Base-by-base conservation (phyloP, 2,113 vertebrate species). In the Stegostoma tigrinum region DNA sequence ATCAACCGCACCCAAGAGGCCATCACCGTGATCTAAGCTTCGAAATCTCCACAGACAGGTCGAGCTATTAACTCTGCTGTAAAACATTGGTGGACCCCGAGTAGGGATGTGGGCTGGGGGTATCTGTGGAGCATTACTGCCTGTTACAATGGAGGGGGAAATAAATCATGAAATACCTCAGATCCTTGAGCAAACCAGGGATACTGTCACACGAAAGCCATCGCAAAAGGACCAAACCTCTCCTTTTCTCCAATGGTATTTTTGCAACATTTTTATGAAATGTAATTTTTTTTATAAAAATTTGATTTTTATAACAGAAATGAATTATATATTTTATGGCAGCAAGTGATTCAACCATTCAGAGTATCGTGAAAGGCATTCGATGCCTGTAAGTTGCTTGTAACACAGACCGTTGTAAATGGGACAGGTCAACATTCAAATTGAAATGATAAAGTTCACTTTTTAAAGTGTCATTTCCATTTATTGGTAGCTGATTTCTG, bases 261-360 rank as follows among this genome's bases (percentile, higher is more conserved):
- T 93, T 93, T 93, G 61, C 21, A 93, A 93, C 89, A n/a, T 93
- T 93, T 93, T 7, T 93, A 64, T 21, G 55, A 6, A 91, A 91
- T n/a, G 66, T 66, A 66, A 66, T 8, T 87, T 87, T 34, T 93
- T 93, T 93, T 66, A 93, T 93, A 93, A 93, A 91, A 38, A 3
- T 93, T 93, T 93, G 89, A 93, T 93, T 93, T 91, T 93, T 93
- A 67, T 93, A 93, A 67, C 34, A 93, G n/a, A 83, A 93, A 93
- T 23, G 89, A 93, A 93, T 93, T 38, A 93, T 93, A 93, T 93
- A 93, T 93, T 93, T 93, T 93, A 83, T 93, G 61, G 6, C 34
- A 21, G n/a, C 61, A 24, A 66, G 23, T 21, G 0, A 30, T 42
- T 42, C 83, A 24, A 89, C 86, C 24, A 89, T 89, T 89, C 48